Evolutionary conservation across 2,797 vertebrate genomes (phyloP).

Genomic region (Netta rufina): DNA sequence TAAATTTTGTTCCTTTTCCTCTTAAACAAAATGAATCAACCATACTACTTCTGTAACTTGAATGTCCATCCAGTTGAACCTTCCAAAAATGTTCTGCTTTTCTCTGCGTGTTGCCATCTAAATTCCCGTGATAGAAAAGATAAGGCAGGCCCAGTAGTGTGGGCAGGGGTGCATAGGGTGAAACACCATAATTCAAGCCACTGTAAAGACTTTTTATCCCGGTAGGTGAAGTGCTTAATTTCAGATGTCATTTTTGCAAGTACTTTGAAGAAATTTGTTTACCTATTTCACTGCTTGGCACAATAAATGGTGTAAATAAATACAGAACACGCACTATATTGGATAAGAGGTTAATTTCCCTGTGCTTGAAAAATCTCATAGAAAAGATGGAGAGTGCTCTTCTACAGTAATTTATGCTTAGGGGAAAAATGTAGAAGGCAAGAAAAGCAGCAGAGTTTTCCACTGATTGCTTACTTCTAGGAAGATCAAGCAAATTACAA

Average conservation of each 20-base stretch:
- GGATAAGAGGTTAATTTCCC: background rate
- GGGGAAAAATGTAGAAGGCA: background rate
- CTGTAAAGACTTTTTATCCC: background rate
- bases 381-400: background rate
- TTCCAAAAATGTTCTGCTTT: background rate
- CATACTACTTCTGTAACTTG: background rate
- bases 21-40: background rate
- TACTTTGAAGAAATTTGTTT: background rate
- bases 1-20: background rate
- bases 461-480: background rate
- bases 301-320: background rate
- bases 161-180: background rate
- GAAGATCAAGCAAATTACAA: background rate
- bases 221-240: background rate
- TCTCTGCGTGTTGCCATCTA: fast-evolving
- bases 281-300: background rate
- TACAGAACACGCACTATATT: fast-evolving
- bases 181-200: too few species aligned
- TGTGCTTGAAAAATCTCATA: background rate
- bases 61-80: background rate
- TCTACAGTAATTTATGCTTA: background rate
- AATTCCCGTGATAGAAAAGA: background rate
- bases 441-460: background rate
- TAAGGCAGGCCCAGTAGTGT: background rate
- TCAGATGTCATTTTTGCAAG: background rate